Evolutionary conservation across 2,797 vertebrate genomes (phyloP), one percentile per base, ranked within the genome.

Genomic region (Sarcoramphus papa): DNA sequence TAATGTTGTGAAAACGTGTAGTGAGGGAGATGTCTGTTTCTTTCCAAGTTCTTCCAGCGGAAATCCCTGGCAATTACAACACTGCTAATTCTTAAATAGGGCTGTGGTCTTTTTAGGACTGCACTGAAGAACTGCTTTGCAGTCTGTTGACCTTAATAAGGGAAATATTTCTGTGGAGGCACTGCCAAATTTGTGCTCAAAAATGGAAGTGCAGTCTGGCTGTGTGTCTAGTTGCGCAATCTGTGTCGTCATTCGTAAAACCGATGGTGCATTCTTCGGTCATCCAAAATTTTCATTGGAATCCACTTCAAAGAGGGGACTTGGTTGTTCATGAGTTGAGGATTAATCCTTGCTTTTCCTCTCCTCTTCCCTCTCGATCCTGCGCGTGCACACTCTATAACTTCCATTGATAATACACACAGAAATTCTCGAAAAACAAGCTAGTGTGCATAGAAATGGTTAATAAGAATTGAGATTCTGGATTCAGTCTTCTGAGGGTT

Each of bases 71-170:
- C 68, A 68, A 27, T 82, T 84, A 47, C 22, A 69, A 7, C 1
- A 3, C 33, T 86, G 14, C 37, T 92, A 31, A 59, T 93, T 77
- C 41, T 96, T 67, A 80, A 88, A 70, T 74, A 92, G 56, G 57
- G 57, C 69, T 88, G 45, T 96, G 81, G 81, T 76, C 67, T 92
- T 91, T 92, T 91, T 96, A 85, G 75, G 72, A 62, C 85, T 83
- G 56, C 25, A 5, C 40, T 83, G 64, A 93, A 74, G 60, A 93
- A 72, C 62, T 70, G 68, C 75, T 91, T 92, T 94, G 87, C 89
- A 90, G 91, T 41, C 78, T 64, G 81, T 90, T 96, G 92, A 91
- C 95, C 95, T 94, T 96, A 96, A 92, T 97, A 97, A 96, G 93
- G 84, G 93, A 97, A 94, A 88, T 90, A 80, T 57, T 96, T 93